Conservation (phyloP, 2,797 vertebrate genomes). For the Scomberomorus guttatus region DNA sequence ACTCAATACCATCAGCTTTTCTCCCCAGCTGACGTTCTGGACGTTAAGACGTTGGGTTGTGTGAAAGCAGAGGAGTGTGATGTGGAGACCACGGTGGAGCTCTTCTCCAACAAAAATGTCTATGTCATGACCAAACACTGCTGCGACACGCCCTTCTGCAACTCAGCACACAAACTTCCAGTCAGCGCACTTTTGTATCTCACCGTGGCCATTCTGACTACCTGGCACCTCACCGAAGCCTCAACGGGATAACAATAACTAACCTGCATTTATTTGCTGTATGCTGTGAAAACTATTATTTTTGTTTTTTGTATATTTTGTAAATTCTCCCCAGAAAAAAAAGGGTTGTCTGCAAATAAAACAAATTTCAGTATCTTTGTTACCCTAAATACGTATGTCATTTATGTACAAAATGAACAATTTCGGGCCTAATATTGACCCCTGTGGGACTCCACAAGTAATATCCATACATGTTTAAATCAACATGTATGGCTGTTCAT, state of each 20-base stretch:
- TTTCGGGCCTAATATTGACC: too few species aligned
- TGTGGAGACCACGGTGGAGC: conserved; percentile 52
- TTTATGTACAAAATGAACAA: too few species aligned
- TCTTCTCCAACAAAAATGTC: conserved; percentile 69
- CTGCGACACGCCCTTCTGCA: conserved; percentile 81
- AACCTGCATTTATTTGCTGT: conserved; percentile 29
- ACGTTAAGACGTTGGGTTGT: conserved; percentile 80
- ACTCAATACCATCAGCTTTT: conserved; percentile 15
- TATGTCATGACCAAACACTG: conserved; percentile 82
- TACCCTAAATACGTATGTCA: too few species aligned
- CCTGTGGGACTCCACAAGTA: too few species aligned
- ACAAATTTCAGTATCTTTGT: too few species aligned
- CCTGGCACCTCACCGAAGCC: conserved; percentile 44
- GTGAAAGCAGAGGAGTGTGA: conserved; percentile 72
- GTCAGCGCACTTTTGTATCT: conserved; percentile 46
- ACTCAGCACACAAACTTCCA: conserved; percentile 55
- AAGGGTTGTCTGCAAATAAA: too few species aligned
- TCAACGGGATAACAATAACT: conserved; percentile 30
- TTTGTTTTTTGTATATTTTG: too few species aligned
- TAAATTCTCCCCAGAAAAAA: too few species aligned
- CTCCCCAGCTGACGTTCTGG: conserved; percentile 70
- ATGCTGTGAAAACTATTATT: conserved; percentile 9
- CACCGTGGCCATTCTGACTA: conserved; percentile 34
- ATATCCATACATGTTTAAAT: too few species aligned
- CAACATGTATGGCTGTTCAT: too few species aligned